Evolutionary conservation across 2,888 invertebrate species (phyloP), one percentile per base, ranked within the genome.

Genomic region (Tigriopus californicus): DNA sequence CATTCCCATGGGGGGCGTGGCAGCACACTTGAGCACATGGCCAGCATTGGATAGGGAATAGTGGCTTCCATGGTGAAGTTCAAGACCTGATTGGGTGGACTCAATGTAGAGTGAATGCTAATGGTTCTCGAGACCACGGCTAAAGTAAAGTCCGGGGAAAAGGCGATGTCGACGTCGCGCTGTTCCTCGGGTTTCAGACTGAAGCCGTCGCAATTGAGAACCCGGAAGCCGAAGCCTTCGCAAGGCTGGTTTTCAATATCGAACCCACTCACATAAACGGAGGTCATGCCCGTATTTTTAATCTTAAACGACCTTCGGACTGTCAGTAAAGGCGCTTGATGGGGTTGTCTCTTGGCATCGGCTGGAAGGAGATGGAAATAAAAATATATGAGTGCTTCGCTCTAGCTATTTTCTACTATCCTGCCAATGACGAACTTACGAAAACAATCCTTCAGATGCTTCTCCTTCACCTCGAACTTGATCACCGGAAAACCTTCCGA

Each of bases 241-340:
- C 88, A 86, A 1, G 72, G 70, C 70, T 68, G 33, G 67, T 66
- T 63, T 66, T 80, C 81, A 63, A 87, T 80, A 56, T 74, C 75
- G 65, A 82, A 78, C 58, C 78, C 77, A 63, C 77, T 75, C 63
- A 91, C 79, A 64, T 78, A 77, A 66, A 95, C 80, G n/a, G 85
- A 80, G 64, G 92, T 77, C 68, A 84, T 84, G 1, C 95, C 95
- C n/a, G 84, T 83, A 74, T 97, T 97, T 65, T 83, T 79, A 22
- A 86, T 84, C 11, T 80, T 79, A 70, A 92, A 92, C 48, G 84
- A 79, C 61, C 88, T 78, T 65, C 83, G 83, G 18, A 85, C 82
- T 11, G 81, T 81, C 57, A 87, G 74, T 70, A 80, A 79, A 2
- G 82, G 80, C 58, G 75, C 70, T 24, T 76, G 66, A 64, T 67